Conservation (phyloP, 2,113 vertebrate species). For the Gopherus evgoodei region DNA sequence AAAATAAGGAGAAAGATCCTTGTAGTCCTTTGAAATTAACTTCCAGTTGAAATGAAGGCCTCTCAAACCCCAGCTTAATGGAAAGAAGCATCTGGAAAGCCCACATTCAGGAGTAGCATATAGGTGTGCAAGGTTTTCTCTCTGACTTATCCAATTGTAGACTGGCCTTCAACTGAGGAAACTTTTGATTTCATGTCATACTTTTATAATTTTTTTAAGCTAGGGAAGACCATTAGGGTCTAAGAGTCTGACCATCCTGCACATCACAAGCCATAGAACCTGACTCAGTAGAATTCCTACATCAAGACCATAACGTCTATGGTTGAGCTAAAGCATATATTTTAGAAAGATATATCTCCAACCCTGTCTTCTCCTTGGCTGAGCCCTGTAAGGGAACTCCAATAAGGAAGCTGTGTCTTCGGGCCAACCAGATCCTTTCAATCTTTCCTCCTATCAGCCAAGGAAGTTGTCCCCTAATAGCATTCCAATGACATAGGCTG, state of each 20-base stretch:
- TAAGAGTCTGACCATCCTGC: background rate
- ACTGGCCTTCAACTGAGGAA: background rate
- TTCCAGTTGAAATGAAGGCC: background rate
- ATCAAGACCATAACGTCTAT: background rate
- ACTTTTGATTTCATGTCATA: background rate
- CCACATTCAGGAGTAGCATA: background rate
- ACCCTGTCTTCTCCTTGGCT: background rate
- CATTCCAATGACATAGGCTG: background rate
- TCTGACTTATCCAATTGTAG: background rate
- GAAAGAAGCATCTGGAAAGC: background rate
- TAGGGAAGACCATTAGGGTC: background rate
- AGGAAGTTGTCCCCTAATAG: accelerated
- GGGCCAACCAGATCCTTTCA: background rate
- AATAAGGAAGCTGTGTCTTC: background rate
- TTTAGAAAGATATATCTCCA: accelerated
- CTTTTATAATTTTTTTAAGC: background rate
- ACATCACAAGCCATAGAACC: accelerated
- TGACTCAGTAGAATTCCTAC: background rate
- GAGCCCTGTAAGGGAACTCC: background rate
- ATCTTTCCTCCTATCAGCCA: background rate
- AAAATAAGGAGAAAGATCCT: background rate
- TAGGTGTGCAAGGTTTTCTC: accelerated
- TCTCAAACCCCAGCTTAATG: background rate
- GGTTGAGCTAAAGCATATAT: background rate
- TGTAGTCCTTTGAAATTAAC: background rate